Base-by-base conservation (phyloP, 2,113 vertebrate species). In the Ammodytes marinus region DNA sequence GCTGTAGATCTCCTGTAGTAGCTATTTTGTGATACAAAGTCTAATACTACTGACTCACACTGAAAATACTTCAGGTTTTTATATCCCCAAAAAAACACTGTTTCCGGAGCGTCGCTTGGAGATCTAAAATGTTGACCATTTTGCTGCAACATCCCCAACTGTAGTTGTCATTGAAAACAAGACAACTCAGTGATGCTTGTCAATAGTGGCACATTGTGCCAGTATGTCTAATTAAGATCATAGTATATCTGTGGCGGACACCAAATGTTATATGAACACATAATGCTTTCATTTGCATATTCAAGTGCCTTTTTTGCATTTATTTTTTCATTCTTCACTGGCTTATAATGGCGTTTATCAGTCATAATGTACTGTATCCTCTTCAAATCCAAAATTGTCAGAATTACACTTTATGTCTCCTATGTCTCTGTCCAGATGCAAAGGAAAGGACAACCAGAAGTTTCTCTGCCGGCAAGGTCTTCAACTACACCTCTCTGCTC, bases 401-500 rank as follows among this genome's bases (percentile, higher is more conserved):
- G 6, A 73, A 37, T 57, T 47, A 40, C 10, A 46, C 39, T 37
- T 8, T n/a, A 52, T 82, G 49, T 49, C 13, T 82, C 19, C 14
- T 77, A 2, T 83, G 27, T 83, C 58, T 79, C 45, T 83, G 55
- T 72, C 8, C 77, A 96, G 95, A 95, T 89, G 94, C 91, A 8
- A 92, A 92, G 0, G 96, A 97, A 89, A 95, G 97, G 49, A 87
- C 85, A 0, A 90, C 95, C 68, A 95, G 69, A 74, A 90, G 92
- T 71, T 98, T 99, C 64, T 94, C 95, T 47, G 92, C 68, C 4
- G 86, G 87, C 0, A 95, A 95, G 0, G 82, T 96, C 60, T 85
- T 92, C 87, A 98, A 99, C 94, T 97, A 94, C 82, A 98, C 97
- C 0, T 93, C 97, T 2, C 80, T 99, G 11, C 95, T 98, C 66